A percentile compares a stretch with the other conserved stretches of the same genome.
Conservation (phyloP, 2,113 vertebrate species). For the Ahaetulla prasina region DNA sequence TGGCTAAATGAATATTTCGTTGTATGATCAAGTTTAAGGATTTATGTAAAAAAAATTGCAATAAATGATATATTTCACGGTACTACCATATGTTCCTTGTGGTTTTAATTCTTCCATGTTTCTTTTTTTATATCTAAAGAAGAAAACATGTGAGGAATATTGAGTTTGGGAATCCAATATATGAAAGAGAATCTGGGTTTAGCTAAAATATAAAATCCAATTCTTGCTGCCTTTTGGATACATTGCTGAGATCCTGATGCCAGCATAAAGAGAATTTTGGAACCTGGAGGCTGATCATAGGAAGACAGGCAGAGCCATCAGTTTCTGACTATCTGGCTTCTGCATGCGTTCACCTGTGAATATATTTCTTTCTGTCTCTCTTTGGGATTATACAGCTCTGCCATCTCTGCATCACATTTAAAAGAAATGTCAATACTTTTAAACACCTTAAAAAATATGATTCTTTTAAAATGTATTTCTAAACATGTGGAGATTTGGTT, state of each 20-base stretch:
- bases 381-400: neutral
- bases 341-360: neutral
- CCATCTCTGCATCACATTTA: neutral
- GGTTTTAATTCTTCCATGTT: neutral
- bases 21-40: neutral
- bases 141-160: neutral
- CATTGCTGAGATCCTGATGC: neutral
- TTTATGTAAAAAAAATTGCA: neutral
- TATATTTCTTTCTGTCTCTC: neutral
- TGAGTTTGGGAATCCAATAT: neutral
- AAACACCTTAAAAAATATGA: neutral
- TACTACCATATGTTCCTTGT: neutral
- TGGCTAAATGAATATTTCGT: neutral
- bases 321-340: neutral
- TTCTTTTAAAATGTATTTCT: neutral
- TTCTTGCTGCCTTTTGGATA: neutral
- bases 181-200: neutral
- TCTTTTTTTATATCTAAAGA: neutral
- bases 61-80: neutral
- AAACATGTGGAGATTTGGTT: neutral
- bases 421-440: neutral
- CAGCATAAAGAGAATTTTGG: neutral
- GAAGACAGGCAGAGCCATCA: neutral
- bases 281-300: neutral
- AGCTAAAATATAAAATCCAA: fast-evolving